Evolutionary conservation across 2,113 vertebrate species (phyloP), one percentile per base, ranked within the genome.

Genomic region (Myodes glareolus): DNA sequence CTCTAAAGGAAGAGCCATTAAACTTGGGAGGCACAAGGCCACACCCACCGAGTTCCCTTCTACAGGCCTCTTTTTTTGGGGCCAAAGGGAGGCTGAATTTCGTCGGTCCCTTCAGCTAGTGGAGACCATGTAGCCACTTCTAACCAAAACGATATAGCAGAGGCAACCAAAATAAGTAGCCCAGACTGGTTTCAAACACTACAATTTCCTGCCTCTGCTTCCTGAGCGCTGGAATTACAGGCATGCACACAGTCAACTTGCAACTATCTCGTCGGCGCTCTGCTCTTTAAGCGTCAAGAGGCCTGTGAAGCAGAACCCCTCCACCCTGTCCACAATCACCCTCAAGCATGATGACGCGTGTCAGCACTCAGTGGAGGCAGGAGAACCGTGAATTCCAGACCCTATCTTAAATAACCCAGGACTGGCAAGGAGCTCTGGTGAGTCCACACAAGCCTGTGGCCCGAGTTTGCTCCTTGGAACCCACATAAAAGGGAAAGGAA

Each of bases 261-360:
- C 72, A 61, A 3, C 58, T 87, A 4, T n/a, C 7, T 86, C 25
- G 25, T 39, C 17, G 36, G n/a, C 14, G 52, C 14, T n/a, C 67
- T 67, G 21, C 5, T 55, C 11, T 85, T 72, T 36, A 36, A 47
- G 36, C 29, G 70, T 52, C 39, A 76, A 84, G 23, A 70, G 29
- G 11, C 0, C 1, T 3, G 1, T 8, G 68, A 7, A 72, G 39
- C 39, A 85, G 65, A 70, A 1, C 21, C 33, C 42, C 31, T 55
- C 19, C 3, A 13, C 31, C 7, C 36, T 3, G 10, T 33, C 11
- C 55, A 11, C 16, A 0, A 10, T 89, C 2, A 3, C 0, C 82
- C n/a, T 76, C 72, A 55, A 68, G 25, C 13, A 31, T 88, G 87
- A 55, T 12, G 7, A 73, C 27, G 21, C 16, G 0, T 75, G 14